phyloP scores from a whole-genome alignment of 1,140 invertebrate genomes.

The Caenorhabditis latens region DNA sequence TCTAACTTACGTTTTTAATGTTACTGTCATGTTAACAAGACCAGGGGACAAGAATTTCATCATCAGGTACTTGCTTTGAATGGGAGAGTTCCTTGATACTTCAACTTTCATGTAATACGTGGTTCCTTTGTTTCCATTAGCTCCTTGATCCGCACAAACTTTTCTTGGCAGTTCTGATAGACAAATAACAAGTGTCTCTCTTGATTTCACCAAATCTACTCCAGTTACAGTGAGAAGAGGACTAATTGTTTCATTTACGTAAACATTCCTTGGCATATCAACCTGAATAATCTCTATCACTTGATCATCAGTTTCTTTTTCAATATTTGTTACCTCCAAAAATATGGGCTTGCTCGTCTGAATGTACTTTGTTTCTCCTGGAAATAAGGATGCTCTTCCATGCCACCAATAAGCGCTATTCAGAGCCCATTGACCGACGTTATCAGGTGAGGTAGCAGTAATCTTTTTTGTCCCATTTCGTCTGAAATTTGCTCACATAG shows the following conservation, averaged over 20 bases:
- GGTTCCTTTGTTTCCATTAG: constrained; percentile 45
- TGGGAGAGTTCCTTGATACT: not conserved
- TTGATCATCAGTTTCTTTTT: too few relatives aligned
- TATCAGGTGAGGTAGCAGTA: constrained; percentile 53
- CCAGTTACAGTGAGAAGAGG: constrained; percentile 60
- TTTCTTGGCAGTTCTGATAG: constrained; percentile 57
- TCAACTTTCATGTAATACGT: constrained; percentile 57
- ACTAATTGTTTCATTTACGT: constrained; percentile 64
- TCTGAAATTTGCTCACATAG: not conserved
- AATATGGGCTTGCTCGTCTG: constrained; percentile 9
- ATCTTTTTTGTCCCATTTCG: constrained; percentile 38
- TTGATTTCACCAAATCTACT: not conserved
- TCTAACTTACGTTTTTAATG: constrained; percentile 51
- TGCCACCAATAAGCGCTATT: constrained; percentile 61
- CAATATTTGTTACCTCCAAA: not conserved
- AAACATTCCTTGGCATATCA: constrained; percentile 61
- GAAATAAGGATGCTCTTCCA: constrained; percentile 54
- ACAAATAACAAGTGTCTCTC: constrained; percentile 51
- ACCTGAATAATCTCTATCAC: not conserved
- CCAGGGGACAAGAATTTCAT: constrained; percentile 56
- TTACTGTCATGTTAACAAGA: constrained; percentile 32
- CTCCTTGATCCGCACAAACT: constrained; percentile 61
- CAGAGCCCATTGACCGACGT: constrained; percentile 62
- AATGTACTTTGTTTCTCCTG: constrained; percentile 46
- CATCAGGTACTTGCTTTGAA: constrained; percentile 58